A percentile compares a stretch with the other conserved stretches of the same genome.
Conservation (phyloP, 2,113 vertebrate species). For the Megatriorchis doriae region DNA sequence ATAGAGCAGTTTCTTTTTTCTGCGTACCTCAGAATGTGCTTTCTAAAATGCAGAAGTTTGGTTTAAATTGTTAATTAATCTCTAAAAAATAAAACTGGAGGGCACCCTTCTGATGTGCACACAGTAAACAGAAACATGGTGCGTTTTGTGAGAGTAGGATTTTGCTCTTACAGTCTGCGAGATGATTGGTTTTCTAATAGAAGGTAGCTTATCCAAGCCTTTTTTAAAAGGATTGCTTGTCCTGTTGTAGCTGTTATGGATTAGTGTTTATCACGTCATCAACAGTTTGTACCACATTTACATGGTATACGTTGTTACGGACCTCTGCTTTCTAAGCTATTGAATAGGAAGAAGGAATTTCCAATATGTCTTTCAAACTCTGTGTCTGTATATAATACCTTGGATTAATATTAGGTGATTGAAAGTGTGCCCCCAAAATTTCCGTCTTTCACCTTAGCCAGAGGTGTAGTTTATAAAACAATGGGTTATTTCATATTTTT, state of each 20-base stretch:
- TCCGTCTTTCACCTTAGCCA: not conserved
- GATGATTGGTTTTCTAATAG: not conserved
- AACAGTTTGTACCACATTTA: not conserved
- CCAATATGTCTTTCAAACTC: not conserved
- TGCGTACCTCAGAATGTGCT: not conserved
- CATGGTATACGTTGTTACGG: rapidly evolving
- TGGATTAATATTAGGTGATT: not conserved
- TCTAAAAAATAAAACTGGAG: not conserved
- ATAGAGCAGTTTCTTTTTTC: not conserved
- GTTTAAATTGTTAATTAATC: not conserved
- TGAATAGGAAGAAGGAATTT: not conserved
- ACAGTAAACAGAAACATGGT: rapidly evolving
- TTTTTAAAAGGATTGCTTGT: not conserved
- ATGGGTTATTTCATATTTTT: not conserved
- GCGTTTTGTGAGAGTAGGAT: not conserved
- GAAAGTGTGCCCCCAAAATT: not conserved
- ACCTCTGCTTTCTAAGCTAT: not conserved
- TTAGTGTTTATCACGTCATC: not conserved
- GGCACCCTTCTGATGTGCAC: not conserved
- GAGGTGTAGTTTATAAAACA: not conserved
- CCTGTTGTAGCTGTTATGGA: not conserved
- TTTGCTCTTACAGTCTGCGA: not conserved
- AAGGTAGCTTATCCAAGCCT: not conserved
- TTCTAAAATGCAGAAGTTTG: not conserved
- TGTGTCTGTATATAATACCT: not conserved